These are phyloP conservation scores for Butastur rufipennis DNA, from an alignment of 2,113 vertebrate species.

Conservation along the genomic window DNA sequence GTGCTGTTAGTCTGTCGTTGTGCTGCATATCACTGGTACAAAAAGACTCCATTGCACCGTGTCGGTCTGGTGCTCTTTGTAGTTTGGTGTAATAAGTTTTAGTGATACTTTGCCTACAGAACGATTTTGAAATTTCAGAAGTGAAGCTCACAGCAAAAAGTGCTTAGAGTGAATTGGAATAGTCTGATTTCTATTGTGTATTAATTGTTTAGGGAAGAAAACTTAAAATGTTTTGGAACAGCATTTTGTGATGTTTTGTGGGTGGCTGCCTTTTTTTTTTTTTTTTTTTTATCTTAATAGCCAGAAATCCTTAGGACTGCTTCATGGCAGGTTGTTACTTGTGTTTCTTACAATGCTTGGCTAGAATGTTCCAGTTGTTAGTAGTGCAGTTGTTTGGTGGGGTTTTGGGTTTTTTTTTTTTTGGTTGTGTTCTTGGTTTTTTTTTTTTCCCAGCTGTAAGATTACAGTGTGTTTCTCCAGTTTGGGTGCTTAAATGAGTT, in stretches of 20 bases:
- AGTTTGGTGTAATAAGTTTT: background rate
- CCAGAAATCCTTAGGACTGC: background rate
- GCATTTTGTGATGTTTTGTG: background rate
- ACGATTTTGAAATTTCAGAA: background rate
- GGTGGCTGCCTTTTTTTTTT: too few species aligned
- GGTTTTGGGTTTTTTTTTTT: background rate
- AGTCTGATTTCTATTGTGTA: rapidly evolving
- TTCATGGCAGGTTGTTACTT: background rate
- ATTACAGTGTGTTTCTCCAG: rapidly evolving
- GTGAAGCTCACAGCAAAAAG: background rate
- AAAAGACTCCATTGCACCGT: background rate
- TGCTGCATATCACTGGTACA: rapidly evolving
- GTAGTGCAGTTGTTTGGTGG: background rate
- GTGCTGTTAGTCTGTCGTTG: rapidly evolving
- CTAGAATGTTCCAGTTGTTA: background rate
- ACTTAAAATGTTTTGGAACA: background rate
- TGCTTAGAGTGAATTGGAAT: background rate
- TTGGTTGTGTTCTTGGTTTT: background rate
- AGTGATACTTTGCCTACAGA: rapidly evolving
- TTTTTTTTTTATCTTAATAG: background rate
- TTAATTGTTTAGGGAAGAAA: background rate
- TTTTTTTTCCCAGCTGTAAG: background rate
- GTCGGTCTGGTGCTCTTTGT: rapidly evolving
- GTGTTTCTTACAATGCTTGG: background rate
- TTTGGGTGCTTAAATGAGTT: background rate